Base-by-base conservation (phyloP, 53 echinoderm and acorn worm species). In the Zoroaster sp. region DNA sequence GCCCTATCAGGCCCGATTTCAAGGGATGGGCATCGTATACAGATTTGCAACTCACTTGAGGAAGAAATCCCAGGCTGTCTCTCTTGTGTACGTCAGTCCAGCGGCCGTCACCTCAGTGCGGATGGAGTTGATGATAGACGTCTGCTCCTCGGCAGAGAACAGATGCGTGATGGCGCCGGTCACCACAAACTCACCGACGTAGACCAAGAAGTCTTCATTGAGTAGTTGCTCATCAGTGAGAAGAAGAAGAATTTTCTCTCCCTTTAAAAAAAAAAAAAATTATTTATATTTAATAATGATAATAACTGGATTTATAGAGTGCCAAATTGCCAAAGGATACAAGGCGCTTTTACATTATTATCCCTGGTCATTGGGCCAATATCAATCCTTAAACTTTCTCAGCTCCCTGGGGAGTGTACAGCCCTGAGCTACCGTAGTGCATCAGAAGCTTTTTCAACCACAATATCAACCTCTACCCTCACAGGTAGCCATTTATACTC, bases 11-110 rank as follows among this genome's bases (percentile, higher is more conserved):
- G n/a, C n/a, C n/a, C n/a, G n/a, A n/a, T n/a, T n/a, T n/a, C n/a
- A n/a, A n/a, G n/a, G n/a, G n/a, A n/a, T n/a, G n/a, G n/a, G n/a
- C n/a, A n/a, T n/a, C n/a, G n/a, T n/a, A n/a, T n/a, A n/a, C n/a
- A n/a, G n/a, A n/a, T n/a, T n/a, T n/a, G n/a, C 28, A 18, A 81
- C 97, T 91, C 82, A 97, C 97, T 97, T 97, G 66, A 97, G 95
- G 79, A 97, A 97, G 89, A 95, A 97, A 65, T 97, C 90, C 97
- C 97, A 97, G 2, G 97, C 97, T 31, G 95, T 95, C 54, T 97
- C 97, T 39, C 97, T 89, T 55, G 97, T 97, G 83, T 97, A 97
- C 20, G 97, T 97, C 66, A 97, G 80, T 17, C 97, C 97, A 6
- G 97, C 95, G 6, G 95, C 95, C 0, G 95, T 94, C 35, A 97